Conservation (phyloP, 2,888 invertebrate species). For the Trichacis sp. region DNA sequence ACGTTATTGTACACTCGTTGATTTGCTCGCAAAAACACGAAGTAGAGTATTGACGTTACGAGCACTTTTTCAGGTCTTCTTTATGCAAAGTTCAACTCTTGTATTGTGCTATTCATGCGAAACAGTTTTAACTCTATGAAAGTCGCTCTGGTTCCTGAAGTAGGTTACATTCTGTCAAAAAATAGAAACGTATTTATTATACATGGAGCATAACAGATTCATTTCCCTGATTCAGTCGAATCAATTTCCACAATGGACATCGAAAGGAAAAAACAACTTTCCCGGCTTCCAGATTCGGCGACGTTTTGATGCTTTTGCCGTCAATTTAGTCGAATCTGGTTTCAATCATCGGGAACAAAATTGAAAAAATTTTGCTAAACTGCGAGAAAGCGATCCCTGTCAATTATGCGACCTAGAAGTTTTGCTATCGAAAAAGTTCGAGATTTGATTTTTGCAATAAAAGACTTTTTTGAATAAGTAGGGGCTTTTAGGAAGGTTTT, state of each 20-base stretch:
- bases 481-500: no score
- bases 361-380: no score
- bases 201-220: constrained; percentile 42
- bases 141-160: constrained; percentile 36
- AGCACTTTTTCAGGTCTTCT: constrained; percentile 16
- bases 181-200: constrained; percentile 44
- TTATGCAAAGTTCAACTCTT: constrained; percentile 14
- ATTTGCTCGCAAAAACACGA: constrained; percentile 11
- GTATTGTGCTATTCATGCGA: constrained; percentile 35
- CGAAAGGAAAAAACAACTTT: constrained; percentile 6
- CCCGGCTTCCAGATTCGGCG: neutral
- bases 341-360: neutral
- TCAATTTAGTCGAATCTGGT: neutral
- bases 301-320: neutral
- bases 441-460: neutral
- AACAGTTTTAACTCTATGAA: constrained; percentile 37
- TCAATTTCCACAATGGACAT: constrained; percentile 26
- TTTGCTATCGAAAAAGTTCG: neutral
- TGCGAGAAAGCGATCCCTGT: no score
- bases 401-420: neutral
- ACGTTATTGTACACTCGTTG: constrained; percentile 9
- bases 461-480: no score
- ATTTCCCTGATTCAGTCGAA: constrained; percentile 38
- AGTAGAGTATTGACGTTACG: neutral
- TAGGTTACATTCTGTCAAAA: constrained; percentile 43